Conservation (phyloP, 1,140 invertebrate species). For the Brachystomella parvula region DNA sequence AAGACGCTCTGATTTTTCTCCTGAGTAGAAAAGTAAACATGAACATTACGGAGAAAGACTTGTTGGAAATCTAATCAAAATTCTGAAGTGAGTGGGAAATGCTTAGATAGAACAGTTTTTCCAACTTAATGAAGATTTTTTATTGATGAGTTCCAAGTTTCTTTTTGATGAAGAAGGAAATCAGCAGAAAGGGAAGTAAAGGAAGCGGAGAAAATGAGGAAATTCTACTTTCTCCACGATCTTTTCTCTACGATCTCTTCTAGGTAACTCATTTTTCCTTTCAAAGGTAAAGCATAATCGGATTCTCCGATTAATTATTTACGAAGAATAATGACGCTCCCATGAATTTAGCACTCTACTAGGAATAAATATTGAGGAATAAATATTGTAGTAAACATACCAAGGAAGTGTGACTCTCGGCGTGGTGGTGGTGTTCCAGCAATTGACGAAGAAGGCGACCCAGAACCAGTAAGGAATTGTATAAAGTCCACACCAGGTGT, state of each 20-base stretch:
- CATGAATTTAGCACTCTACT: no score
- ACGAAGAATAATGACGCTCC: no score
- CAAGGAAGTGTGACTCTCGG: slow-evolving; percentile 13
- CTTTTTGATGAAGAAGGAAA: no score
- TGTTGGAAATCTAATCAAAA: slow-evolving; percentile 11
- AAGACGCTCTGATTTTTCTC: slow-evolving; percentile 8
- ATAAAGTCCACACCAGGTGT: slow-evolving; percentile 24
- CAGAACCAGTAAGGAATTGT: slow-evolving; percentile 22
- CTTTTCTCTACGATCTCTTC: no score
- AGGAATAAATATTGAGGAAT: no score
- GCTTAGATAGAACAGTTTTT: background rate
- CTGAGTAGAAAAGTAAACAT: background rate
- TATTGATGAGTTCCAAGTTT: slow-evolving; percentile 10
- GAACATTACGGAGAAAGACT: slow-evolving; percentile 1
- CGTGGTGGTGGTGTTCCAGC: slow-evolving; percentile 16
- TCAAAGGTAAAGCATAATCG: no score
- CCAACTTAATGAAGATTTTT: background rate
- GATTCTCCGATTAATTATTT: no score
- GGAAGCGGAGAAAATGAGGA: no score
- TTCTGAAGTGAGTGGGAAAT: background rate
- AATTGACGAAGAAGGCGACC: slow-evolving; percentile 16
- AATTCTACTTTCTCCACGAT: no score
- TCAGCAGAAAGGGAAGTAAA: background rate
- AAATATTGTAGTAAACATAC: no score
- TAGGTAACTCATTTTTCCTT: no score